A percentile compares a stretch with the other conserved stretches of the same genome.
Evolutionary conservation across 2,797 vertebrate species (phyloP).

Genomic region (Cottoperca gobio): DNA sequence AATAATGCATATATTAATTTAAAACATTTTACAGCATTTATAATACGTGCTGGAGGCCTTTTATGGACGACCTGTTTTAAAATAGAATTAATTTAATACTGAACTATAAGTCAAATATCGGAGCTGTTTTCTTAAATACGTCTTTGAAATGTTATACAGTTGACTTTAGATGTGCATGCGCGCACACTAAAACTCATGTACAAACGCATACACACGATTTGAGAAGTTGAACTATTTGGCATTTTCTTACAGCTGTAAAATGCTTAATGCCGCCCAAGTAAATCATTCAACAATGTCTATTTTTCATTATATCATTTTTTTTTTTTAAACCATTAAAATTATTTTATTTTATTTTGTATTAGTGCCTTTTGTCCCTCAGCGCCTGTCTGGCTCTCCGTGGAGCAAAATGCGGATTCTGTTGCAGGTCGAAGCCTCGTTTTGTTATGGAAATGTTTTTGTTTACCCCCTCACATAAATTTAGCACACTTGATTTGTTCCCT

Average conservation of each 20-base stretch:
- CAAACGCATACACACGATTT: background rate
- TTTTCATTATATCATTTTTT: background rate
- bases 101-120: background rate
- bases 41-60: conserved; percentile 55
- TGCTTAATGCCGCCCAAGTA: background rate
- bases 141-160: conserved; percentile 11
- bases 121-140: background rate
- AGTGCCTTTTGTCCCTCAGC: conserved; percentile 53
- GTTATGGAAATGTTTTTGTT: conserved; percentile 98
- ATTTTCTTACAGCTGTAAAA: background rate
- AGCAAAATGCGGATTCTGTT: conserved; percentile 90
- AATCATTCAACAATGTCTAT: background rate
- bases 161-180: conserved; percentile 22
- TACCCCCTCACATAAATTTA: conserved; percentile 95
- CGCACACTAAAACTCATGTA: conserved; percentile 18
- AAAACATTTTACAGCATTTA: conserved; percentile 11
- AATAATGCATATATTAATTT: background rate
- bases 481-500: conserved; percentile 98
- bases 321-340: too few relatives aligned
- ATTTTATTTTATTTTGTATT: background rate
- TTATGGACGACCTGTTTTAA: conserved; percentile 40
- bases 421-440: conserved; percentile 91
- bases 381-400: conserved; percentile 81
- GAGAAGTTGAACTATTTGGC: conserved; percentile 23
- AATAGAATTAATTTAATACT: conserved; percentile 22